Evolutionary conservation across 2,797 vertebrate species (phyloP), one percentile per base, ranked within the genome.

Genomic region (Phataginus tricuspis): DNA sequence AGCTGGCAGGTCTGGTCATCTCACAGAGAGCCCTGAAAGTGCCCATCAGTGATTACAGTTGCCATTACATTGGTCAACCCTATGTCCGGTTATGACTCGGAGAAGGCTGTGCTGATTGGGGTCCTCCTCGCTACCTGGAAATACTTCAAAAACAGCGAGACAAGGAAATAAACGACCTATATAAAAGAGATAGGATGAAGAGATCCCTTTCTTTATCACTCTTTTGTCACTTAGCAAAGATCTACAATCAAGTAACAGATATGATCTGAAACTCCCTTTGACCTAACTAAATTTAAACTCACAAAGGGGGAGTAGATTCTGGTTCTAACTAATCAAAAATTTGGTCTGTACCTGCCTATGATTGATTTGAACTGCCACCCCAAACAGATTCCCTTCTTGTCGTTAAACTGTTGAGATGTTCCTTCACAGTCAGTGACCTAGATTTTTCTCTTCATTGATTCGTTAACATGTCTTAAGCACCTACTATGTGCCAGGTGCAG

Each of bases 401-500:
- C 34, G 53, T 74, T 87, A 72, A 49, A 68, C 82, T 88, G 1
- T 51, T 92, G 34, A 9, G 27, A 37, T 90, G 27, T 31, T 78
- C 34, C 34, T 89, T 77, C 61, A 74, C 0, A 71, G 57, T 57
- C 31, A 68, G 29, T 82, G 27, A 79, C 51, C 25, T n/a, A 90
- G 29, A 82, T 51, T 93, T 92, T 88, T 77, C 72, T 89, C 14
- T 92, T 80, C 16, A 64, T 42, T 63, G 84, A 77, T 77, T 61
- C 39, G 90, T 82, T 88, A 72, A 66, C 10, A 78, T 45, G 13
- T 34, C 7, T n/a, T 91, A 42, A 79, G 13, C 5, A 88, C 51
- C 42, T 82, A 71, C 45, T 89, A 49, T 57, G n/a, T 49, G 16
- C 45, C 49, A 89, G 51, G 34, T 8, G 11, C 45, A 45, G 45